Evolutionary conservation across 2,797 vertebrate species (phyloP).

Genomic region (Tauraco hartlaubi): DNA sequence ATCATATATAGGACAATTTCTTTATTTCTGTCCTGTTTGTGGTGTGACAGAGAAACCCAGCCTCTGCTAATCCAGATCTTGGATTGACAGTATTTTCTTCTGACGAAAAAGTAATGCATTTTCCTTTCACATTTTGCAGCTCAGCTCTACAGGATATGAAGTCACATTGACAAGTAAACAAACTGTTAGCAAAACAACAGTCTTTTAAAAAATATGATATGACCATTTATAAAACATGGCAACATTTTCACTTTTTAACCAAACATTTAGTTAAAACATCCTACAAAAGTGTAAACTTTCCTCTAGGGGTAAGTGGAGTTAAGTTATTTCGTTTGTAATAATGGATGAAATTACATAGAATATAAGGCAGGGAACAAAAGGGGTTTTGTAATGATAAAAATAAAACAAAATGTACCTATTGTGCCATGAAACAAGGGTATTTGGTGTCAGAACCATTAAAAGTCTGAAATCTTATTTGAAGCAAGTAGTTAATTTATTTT

Average conservation of each 20-base stretch:
- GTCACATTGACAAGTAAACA: not conserved
- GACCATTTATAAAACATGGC: slow-evolving; percentile 9
- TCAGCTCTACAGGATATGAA: not conserved
- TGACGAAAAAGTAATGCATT: not conserved
- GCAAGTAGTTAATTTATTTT: not conserved
- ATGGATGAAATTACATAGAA: not conserved
- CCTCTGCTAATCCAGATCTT: not conserved
- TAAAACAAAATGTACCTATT: not conserved
- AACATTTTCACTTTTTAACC: slow-evolving; percentile 9
- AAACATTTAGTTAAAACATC: not conserved
- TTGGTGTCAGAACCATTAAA: slow-evolving; percentile 22
- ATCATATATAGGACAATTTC: not conserved
- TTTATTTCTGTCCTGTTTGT: not conserved
- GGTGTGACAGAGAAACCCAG: not conserved
- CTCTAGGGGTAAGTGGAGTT: not conserved
- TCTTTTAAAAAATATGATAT: not conserved
- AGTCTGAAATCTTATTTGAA: slow-evolving; percentile 11
- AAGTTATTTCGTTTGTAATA: slow-evolving; percentile 16
- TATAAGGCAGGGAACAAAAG: not conserved
- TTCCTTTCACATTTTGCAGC: not conserved
- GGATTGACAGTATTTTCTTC: not conserved
- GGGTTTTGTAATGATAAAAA: not conserved
- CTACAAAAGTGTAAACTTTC: not conserved
- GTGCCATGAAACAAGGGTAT: not conserved
- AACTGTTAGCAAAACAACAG: not conserved